Percentiles rank a stretch among this genome's conserved stretches.
phyloP scores from a whole-genome alignment of 2,797 vertebrate genomes.

The Lacerta viridis region DNA sequence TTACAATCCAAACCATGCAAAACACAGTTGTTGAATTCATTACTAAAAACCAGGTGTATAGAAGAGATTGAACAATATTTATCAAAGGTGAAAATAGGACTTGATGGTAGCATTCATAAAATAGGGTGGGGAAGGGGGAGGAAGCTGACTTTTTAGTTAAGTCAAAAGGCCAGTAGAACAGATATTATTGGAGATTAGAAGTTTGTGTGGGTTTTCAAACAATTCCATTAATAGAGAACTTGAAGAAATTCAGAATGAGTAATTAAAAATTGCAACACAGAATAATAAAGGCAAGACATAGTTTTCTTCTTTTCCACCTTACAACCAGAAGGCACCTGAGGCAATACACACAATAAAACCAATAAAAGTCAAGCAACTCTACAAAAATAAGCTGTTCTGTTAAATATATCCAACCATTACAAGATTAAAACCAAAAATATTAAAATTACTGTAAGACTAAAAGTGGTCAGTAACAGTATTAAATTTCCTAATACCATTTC shows the following conservation, averaged over 20 bases:
- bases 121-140: not conserved
- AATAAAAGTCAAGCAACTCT: not conserved
- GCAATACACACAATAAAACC: not conserved
- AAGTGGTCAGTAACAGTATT: not conserved
- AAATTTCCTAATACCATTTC: not conserved
- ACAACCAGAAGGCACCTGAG: not conserved
- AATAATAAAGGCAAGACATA: not conserved
- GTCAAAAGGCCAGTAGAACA: not conserved
- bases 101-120: not conserved
- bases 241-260: conserved; percentile 13
- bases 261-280: not conserved
- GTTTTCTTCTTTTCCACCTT: not conserved
- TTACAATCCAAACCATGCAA: not conserved
- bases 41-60: not conserved
- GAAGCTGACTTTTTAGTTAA: not conserved
- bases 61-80: not conserved
- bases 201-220: not conserved
- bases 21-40: not conserved
- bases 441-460: not conserved
- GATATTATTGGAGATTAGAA: not conserved
- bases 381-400: not conserved
- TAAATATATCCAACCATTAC: not conserved
- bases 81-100: not conserved
- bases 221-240: not conserved
- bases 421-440: not conserved